Evolutionary conservation across 2,113 vertebrate genomes (phyloP), one percentile per base, ranked within the genome.

Genomic region (Nanorana parkeri): DNA sequence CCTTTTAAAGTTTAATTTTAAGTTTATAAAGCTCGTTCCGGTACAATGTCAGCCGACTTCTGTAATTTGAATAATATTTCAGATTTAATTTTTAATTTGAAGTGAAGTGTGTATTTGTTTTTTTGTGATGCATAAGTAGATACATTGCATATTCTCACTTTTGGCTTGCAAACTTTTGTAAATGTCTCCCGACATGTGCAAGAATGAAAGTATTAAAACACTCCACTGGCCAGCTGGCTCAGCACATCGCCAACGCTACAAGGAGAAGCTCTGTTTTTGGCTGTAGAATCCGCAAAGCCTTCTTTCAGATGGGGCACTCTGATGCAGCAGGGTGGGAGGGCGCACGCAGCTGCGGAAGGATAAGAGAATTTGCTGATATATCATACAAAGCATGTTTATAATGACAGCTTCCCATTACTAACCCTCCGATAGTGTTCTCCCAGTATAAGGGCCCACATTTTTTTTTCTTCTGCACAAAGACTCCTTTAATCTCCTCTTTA

Each of bases 341-440:
- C 13, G 54, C n/a, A 19, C 51, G 77, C 77, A 79, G 77, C 77
- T 79, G 77, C 58, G 65, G 29, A 56, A 28, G 52, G 54, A 55
- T 52, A 77, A 77, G 75, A 16, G 20, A 69, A 68, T 68, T 68
- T 68, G 21, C 67, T n/a, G n/a, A 11, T 41, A 17, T 23, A 60
- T 68, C 24, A 24, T 68, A 68, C 52, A 20, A 20, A 26, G 77
- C 77, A 1, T 20, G 26, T 7, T 36, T 56, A 2, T 67, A 52
- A 20, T 55, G 75, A 41, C 63, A 23, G 47, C 75, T 32, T 55
- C 32, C 17, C 63, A 21, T 67, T 67, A 13, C 47, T 19, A n/a
- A 21, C 54, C 41, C 78, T 19, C 4, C 36, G 8, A 58, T 56
- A 47, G 32, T 17, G 64, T 36, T 68, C 51, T 47, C 23, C 41